A percentile compares a stretch with the other conserved stretches of the same genome.
Conservation (phyloP, 2,888 invertebrate genomes). For the Amphipyra berbera region DNA sequence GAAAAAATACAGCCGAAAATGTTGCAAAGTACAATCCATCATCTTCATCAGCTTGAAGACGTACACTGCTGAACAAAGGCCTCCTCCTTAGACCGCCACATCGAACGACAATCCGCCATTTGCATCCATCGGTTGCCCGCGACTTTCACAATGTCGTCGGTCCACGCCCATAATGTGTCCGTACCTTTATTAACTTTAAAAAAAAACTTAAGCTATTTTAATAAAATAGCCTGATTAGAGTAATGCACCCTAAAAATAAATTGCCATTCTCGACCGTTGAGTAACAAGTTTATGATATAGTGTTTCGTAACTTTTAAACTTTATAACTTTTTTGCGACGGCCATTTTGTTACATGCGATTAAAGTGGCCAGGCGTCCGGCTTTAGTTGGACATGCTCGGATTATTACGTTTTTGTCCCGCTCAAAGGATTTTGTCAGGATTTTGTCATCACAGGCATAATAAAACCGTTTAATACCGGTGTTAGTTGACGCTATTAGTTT, state of each 20-base stretch:
- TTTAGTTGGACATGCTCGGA: not conserved
- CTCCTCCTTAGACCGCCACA: too few relatives aligned
- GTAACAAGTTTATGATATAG: conserved; percentile 43
- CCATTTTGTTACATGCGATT: conserved; percentile 33
- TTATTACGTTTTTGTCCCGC: not conserved
- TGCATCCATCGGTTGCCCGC: too few relatives aligned
- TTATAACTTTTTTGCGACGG: conserved; percentile 10
- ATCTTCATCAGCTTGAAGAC: too few relatives aligned
- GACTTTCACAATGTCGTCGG: too few relatives aligned
- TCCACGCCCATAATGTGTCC: conserved; percentile 1
- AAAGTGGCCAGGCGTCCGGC: conserved; percentile 4
- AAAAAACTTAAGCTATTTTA: conserved; percentile 38
- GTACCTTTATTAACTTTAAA: conserved; percentile 4
- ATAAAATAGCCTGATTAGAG: conserved; percentile 32
- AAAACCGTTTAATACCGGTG: not conserved
- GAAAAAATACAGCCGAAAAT: too few relatives aligned
- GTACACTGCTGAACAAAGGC: too few relatives aligned
- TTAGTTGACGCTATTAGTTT: not conserved
- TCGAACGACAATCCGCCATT: too few relatives aligned
- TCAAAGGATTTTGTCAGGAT: not conserved
- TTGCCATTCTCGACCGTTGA: conserved; percentile 27
- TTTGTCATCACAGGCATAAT: not conserved
- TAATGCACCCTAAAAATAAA: conserved; percentile 50
- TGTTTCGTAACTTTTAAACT: conserved; percentile 24
- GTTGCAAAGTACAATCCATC: too few relatives aligned